Base-by-base conservation (phyloP, 2,797 vertebrate genomes). In the Synanceia verrucosa region DNA sequence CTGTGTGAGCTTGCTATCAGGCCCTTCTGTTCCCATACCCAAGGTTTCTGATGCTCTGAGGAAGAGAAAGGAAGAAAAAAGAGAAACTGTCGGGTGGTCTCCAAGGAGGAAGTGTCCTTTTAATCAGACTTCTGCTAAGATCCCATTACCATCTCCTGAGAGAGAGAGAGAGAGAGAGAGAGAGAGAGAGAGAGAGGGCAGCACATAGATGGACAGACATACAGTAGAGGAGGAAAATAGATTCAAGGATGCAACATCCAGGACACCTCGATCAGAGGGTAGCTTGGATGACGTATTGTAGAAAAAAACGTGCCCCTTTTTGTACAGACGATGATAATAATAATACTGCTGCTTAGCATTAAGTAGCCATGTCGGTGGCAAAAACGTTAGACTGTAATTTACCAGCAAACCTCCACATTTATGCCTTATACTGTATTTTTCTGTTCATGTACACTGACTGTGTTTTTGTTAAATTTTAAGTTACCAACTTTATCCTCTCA, bases 21-120 rank as follows among this genome's bases (percentile, higher is more conserved):
- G 81, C 84, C 88, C 85, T 89, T 93, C 86, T 91, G 91, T 91
- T 93, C 84, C 87, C 71, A 37, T 85, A 85, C 74, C 68, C 87
- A 92, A 93, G 89, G 89, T 93, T 93, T 91, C 86, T 89, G 84
- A 89, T 43, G 89, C 93, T 93, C 87, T 67, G 85, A 93, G 92
- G 90, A 84, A 89, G 78, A 91, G 70, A 76, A 64, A 66, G 23
- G 43, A 73, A 78, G 71, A 85, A 85, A 90, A 89, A 86, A 89
- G 83, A 76, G 78, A 86, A 88, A 88, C 84, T 86, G 89, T 89
- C 78, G 81, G 75, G 67, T 88, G 87, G 91, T 94, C 94, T 93
- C 94, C 72, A 78, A 91, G 93, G 94, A 94, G 91, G 91, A 91
- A 88, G 88, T 92, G 93, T 94, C 90, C 92, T 91, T 94, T 94